Evolutionary conservation across 2,888 invertebrate species (phyloP), one percentile per base, ranked within the genome.

Genomic region (Plebejus argus): DNA sequence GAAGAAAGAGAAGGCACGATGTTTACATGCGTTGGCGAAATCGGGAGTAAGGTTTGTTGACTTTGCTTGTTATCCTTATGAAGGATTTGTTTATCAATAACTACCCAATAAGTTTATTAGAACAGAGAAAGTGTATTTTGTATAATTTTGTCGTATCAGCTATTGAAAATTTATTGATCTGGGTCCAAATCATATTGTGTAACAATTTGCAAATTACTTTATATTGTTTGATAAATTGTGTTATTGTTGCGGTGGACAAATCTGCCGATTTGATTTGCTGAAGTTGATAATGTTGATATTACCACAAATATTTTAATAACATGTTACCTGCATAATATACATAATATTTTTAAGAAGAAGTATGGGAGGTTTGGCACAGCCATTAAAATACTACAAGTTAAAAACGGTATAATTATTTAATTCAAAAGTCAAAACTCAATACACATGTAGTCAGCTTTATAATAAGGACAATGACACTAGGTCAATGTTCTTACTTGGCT

Each of bases 1-100:
- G 53, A 53, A 15, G 49, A 49, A 53, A 53, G 53, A 53, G 53
- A 18, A 6, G 18, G 4, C 45, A 45, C 3, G 45, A 18, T 53
- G 18, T 15, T 49, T 49, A 49, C 4, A 53, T 53, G 53, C 53
- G 53, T 53, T 53, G 53, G 53, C 53, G 53, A 53, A 18, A 53
- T 53, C 53, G 53, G 53, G 18, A 18, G 53, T 53, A 53, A 71
- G 8, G 20, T 88, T 87, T 89, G 88, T 90, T 86, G 79, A 83
- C 88, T 88, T 88, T 82, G 92, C 91, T 91, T 93, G 92, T 93
- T 93, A 93, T 93, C 93, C 93, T 93, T 91, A 81, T 81, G 87
- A 93, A 93, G 93, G 93, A 93, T 91, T 84, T 84, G 86, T 90
- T 93, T 85, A 87, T 84, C 86, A 82, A 87, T 87, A 91, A 90